Evolutionary conservation across 2,797 vertebrate species (phyloP).

Genomic region (Labroides dimidiatus): DNA sequence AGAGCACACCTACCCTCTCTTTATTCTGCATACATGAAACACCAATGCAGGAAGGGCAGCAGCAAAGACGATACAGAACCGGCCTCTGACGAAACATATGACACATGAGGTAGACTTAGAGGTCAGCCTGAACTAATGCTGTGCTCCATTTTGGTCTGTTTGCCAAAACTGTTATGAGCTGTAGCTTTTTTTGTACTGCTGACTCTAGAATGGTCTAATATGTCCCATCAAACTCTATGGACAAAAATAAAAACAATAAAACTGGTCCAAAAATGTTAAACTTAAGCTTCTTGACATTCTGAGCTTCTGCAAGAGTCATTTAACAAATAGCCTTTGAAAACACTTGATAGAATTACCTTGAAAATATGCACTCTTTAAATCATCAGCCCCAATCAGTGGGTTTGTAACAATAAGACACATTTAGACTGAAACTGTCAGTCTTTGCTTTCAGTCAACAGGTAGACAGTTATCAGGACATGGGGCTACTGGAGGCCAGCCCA

Average conservation of each 20-base stretch:
- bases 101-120: too few species aligned
- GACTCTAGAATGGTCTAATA: not conserved
- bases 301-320: not conserved
- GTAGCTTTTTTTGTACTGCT: slow-evolving; percentile 10
- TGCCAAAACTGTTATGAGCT: not conserved
- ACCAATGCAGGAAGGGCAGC: too few species aligned
- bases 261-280: not conserved
- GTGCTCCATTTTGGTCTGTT: not conserved
- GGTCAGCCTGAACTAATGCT: too few species aligned
- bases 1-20: too few species aligned
- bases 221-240: not conserved
- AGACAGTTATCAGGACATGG: slow-evolving; percentile 23
- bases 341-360: too few species aligned
- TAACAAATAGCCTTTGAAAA: too few species aligned
- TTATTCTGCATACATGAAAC: too few species aligned
- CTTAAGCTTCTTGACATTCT: not conserved
- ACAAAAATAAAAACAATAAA: not conserved
- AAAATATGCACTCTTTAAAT: not conserved
- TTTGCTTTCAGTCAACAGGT: slow-evolving; percentile 21
- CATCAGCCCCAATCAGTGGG: not conserved
- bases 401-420: slow-evolving; percentile 30
- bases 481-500: slow-evolving; percentile 24
- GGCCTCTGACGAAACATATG: too few species aligned
- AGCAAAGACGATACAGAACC: too few species aligned
- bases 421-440: slow-evolving; percentile 33